phyloP scores from a whole-genome alignment of 2,888 invertebrate species.

The Mythimna impura region DNA sequence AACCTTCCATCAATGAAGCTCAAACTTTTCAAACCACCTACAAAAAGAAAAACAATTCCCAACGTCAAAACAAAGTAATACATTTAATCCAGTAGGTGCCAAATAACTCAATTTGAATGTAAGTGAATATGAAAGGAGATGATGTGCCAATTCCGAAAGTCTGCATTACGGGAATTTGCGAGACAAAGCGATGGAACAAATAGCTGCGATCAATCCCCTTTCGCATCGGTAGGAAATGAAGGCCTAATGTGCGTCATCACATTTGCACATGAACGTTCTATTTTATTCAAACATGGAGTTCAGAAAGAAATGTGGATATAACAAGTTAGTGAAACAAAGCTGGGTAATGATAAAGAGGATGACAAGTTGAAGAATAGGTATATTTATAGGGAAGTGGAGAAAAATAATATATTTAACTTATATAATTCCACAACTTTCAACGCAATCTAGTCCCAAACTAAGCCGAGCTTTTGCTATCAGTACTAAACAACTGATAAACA shows the following conservation, averaged over 20 bases:
- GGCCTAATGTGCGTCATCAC: conserved; percentile 87
- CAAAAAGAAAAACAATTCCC: background rate
- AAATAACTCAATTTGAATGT: conserved; percentile 69
- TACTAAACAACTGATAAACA: no score
- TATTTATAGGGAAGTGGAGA: background rate
- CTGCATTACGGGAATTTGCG: conserved; percentile 58
- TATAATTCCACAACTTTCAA: no score
- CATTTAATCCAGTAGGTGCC: conserved; percentile 17
- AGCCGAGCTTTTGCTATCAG: no score
- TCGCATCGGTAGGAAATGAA: conserved; percentile 77
- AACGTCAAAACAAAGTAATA: conserved; percentile 29
- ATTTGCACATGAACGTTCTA: conserved; percentile 85
- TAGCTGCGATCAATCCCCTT: conserved; percentile 82
- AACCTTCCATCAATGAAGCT: background rate
- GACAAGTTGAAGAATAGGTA: background rate
- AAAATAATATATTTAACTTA: background rate
- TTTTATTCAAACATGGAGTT: conserved; percentile 69
- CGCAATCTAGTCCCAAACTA: no score
- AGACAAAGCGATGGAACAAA: conserved; percentile 79
- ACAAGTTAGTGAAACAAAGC: background rate
- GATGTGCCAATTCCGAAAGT: conserved; percentile 63
- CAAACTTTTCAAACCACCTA: background rate
- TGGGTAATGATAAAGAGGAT: background rate
- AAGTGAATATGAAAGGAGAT: conserved; percentile 69
- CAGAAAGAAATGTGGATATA: conserved; percentile 30